Conservation (phyloP, 2,888 invertebrate genomes). For the Aethes cnicana region DNA sequence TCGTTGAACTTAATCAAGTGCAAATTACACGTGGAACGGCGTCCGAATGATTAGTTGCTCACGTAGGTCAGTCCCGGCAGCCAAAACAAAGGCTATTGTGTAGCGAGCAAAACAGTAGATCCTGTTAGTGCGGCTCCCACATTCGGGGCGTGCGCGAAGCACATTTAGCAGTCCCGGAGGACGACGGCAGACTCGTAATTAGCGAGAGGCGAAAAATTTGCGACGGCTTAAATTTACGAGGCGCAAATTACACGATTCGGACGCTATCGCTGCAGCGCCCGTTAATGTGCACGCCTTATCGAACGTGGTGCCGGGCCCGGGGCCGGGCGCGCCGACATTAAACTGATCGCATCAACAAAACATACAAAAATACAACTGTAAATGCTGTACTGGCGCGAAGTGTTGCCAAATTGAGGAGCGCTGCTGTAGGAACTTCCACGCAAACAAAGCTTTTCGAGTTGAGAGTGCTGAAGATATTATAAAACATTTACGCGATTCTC, state of each 20-base stretch:
- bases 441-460: constrained; percentile 17
- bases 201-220: constrained; percentile 81
- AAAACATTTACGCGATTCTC: not conserved
- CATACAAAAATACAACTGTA: constrained; percentile 51
- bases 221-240: constrained; percentile 81
- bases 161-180: constrained; percentile 78
- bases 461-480: too few species aligned
- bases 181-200: constrained; percentile 78
- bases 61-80: constrained; percentile 63
- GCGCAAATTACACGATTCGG: constrained; percentile 80
- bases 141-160: constrained; percentile 76
- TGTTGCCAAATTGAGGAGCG: constrained; percentile 36
- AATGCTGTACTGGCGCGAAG: constrained; percentile 38
- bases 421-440: constrained; percentile 23
- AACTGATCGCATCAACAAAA: constrained; percentile 59
- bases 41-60: constrained; percentile 56
- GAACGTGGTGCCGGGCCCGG: constrained; percentile 53
- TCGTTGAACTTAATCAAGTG: constrained; percentile 1
- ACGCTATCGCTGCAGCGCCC: constrained; percentile 75
- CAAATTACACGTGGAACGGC: constrained; percentile 39
- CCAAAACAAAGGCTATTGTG: constrained; percentile 78
- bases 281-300: constrained; percentile 80
- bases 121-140: constrained; percentile 61
- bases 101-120: constrained; percentile 58
- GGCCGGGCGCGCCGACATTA: constrained; percentile 49